These are phyloP conservation scores for Bradynema listronoti DNA, from an alignment of 1,140 invertebrate genomes.

Conservation along the genomic window DNA sequence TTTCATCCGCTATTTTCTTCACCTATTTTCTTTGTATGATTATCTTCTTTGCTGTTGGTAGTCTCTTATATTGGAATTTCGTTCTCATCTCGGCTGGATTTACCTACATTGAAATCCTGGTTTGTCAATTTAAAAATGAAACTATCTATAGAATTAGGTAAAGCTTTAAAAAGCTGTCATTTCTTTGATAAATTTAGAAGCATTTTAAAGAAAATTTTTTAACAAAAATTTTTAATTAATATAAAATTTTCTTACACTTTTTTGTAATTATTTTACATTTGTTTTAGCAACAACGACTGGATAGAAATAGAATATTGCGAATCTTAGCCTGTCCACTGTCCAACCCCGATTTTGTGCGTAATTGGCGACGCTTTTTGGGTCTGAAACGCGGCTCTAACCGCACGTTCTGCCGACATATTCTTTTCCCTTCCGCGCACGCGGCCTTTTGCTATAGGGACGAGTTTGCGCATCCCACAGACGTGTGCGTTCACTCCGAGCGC, in stretches of 20 bases:
- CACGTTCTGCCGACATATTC: conserved; percentile 25
- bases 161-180: too few relatives aligned
- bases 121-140: too few relatives aligned
- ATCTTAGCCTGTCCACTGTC: conserved; percentile 16
- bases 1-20: conserved; percentile 36
- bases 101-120: conserved; percentile 37
- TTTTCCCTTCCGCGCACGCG: conserved; percentile 22
- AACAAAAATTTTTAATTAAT: too few relatives aligned
- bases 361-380: conserved; percentile 26
- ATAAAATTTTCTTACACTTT: too few relatives aligned
- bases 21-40: conserved; percentile 33
- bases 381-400: conserved; percentile 7
- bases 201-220: too few relatives aligned
- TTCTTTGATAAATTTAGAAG: too few relatives aligned
- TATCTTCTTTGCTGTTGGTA: conserved; percentile 37
- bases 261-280: too few relatives aligned
- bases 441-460: too few relatives aligned
- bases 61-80: conserved; percentile 38
- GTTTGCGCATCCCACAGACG: too few relatives aligned
- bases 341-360: conserved; percentile 13
- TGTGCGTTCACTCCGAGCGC: too few relatives aligned
- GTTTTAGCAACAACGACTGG: conserved; percentile 12
- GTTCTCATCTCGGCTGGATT: conserved; percentile 39
- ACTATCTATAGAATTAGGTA: too few relatives aligned
- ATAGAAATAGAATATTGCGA: background rate